Evolutionary conservation across 2,113 vertebrate species (phyloP).

Genomic region (Pollimyrus isidori): DNA sequence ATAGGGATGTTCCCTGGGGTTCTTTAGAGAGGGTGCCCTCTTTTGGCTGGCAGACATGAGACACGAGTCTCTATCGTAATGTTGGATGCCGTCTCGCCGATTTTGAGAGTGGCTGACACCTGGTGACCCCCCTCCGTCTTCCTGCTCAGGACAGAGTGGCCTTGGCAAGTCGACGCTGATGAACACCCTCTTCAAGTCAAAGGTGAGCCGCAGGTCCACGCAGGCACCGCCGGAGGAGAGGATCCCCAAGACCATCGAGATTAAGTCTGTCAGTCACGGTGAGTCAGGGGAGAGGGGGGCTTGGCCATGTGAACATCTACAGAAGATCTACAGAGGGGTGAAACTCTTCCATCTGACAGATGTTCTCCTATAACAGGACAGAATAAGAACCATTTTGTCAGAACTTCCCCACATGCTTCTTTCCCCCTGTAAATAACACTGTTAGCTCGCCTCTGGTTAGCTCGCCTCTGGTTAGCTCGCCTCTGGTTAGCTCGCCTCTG

Average conservation of each 20-base stretch:
- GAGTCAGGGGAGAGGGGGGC: constrained; percentile 19
- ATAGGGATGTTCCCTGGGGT: neutral
- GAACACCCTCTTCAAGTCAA: constrained; percentile 98
- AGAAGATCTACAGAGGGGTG: neutral
- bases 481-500: neutral
- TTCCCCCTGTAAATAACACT: neutral
- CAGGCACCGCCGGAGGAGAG: constrained; percentile 75
- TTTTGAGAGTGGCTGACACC: neutral
- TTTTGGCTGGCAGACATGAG: neutral
- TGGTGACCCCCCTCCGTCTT: neutral
- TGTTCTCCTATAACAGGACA: neutral
- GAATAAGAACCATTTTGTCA: neutral
- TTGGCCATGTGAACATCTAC: neutral
- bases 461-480: too few relatives aligned
- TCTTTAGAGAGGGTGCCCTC: neutral
- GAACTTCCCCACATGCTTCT: neutral
- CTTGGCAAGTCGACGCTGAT: constrained; percentile 96
- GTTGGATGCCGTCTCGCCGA: neutral
- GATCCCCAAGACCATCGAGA: constrained; percentile 95
- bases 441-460: too few relatives aligned
- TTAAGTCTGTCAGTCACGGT: constrained; percentile 96
- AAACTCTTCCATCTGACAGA: neutral
- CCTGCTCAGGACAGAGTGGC: constrained; percentile 81
- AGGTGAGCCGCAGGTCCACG: constrained; percentile 89
- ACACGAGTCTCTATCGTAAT: neutral